A percentile compares a stretch with the other conserved stretches of the same genome.
Conservation (phyloP, 2,113 vertebrate species). For the Corvus cornix region DNA sequence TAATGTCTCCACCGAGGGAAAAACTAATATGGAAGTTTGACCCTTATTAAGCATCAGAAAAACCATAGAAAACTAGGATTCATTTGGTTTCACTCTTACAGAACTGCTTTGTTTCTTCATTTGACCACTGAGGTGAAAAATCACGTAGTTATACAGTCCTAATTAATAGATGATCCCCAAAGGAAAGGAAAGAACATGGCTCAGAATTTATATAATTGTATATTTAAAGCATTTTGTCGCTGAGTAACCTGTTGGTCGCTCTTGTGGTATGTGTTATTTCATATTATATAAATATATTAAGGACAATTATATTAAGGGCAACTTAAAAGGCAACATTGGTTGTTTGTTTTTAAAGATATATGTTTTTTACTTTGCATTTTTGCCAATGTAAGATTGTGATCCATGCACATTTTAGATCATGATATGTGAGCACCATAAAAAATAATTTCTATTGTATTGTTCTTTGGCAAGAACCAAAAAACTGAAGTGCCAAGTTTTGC, state of each 20-base stretch:
- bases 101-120: slow-evolving; percentile 16
- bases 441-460: background rate
- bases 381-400: background rate
- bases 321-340: background rate
- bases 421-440: background rate
- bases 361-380: background rate
- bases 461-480: background rate
- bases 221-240: background rate
- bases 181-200: background rate
- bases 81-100: slow-evolving; percentile 16
- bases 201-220: slow-evolving; percentile 10
- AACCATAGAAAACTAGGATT: slow-evolving; percentile 22
- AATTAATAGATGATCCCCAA: slow-evolving; percentile 41
- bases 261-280: background rate
- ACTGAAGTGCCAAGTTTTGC: background rate
- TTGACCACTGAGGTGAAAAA: slow-evolving; percentile 64
- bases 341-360: background rate
- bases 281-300: background rate
- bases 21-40: slow-evolving; percentile 37
- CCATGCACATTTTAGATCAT: background rate
- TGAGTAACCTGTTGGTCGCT: background rate
- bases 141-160: slow-evolving; percentile 22
- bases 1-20: slow-evolving; percentile 26
- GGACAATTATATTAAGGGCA: background rate
- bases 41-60: slow-evolving; percentile 47